Conservation (phyloP, 2,797 vertebrate species). For the Megalops cyprinoides region DNA sequence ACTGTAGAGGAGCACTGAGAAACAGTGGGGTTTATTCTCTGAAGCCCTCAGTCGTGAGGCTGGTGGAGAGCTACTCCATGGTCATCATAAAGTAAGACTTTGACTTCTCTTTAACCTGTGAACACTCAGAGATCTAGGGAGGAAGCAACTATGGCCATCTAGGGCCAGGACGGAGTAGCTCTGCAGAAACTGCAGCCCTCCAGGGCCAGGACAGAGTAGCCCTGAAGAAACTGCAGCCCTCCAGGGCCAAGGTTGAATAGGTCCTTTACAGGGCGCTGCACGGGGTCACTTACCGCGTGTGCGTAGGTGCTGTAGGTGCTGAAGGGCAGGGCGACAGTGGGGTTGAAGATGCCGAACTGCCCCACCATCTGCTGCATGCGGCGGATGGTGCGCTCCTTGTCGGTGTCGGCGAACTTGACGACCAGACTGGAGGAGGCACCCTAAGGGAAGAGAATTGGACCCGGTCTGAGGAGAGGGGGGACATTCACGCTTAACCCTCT, state of each 20-base stretch:
- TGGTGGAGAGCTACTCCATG: too few species aligned
- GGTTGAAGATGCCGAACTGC: slow-evolving; percentile 85
- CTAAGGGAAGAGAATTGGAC: slow-evolving; percentile 55
- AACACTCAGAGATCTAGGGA: too few species aligned
- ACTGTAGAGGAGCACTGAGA: slow-evolving; percentile 10
- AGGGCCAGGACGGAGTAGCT: too few species aligned
- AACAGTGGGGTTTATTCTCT: not conserved
- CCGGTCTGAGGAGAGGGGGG: not conserved
- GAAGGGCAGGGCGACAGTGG: slow-evolving; percentile 82
- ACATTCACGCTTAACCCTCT: not conserved
- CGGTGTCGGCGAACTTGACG: slow-evolving; percentile 77
- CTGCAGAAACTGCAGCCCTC: too few species aligned
- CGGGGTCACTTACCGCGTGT: slow-evolving; percentile 77
- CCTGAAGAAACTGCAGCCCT: too few species aligned
- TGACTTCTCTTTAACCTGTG: too few species aligned
- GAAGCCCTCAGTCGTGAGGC: not conserved
- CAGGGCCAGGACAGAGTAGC: too few species aligned
- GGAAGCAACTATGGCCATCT: too few species aligned
- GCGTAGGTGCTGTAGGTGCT: slow-evolving; percentile 77
- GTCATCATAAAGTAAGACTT: too few species aligned
- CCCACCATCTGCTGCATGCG: slow-evolving; percentile 91
- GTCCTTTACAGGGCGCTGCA: not conserved
- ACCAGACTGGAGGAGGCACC: slow-evolving; percentile 86
- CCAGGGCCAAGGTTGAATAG: too few species aligned
- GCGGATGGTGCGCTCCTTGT: slow-evolving; percentile 80